A percentile compares a stretch with the other conserved stretches of the same genome.
These are phyloP conservation scores for Cephus runcator DNA, from an alignment of 2,888 invertebrate genomes.

Conservation along the genomic window DNA sequence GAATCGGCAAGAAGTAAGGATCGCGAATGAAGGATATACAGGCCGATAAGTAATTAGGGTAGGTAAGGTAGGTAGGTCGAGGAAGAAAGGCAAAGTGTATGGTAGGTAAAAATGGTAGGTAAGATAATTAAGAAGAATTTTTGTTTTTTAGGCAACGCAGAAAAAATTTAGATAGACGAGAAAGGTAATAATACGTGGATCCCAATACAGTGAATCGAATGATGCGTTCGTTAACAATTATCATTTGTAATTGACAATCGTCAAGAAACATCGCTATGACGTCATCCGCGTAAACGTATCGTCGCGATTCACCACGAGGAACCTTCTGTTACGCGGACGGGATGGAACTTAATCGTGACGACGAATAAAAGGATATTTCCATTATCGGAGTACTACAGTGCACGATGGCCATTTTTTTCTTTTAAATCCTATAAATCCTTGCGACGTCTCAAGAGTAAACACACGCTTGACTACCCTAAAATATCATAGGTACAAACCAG, in stretches of 20 bases:
- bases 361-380: neutral
- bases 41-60: neutral
- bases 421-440: neutral
- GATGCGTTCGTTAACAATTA: neutral
- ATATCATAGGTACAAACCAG: neutral
- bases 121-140: neutral
- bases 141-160: neutral
- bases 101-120: neutral
- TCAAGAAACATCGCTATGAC: neutral
- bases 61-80: neutral
- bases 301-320: neutral
- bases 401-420: neutral
- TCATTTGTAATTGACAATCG: neutral
- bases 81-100: no score
- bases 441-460: neutral
- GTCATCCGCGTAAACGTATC: neutral
- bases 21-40: constrained; percentile 12
- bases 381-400: neutral
- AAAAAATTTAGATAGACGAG: neutral
- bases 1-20: constrained; percentile 40
- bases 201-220: neutral
- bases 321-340: neutral
- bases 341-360: neutral
- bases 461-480: neutral
- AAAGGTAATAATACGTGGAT: neutral